Evolutionary conservation across 2,888 invertebrate species (phyloP), one percentile per base, ranked within the genome.

Genomic region (Patella ulyssiponensis): DNA sequence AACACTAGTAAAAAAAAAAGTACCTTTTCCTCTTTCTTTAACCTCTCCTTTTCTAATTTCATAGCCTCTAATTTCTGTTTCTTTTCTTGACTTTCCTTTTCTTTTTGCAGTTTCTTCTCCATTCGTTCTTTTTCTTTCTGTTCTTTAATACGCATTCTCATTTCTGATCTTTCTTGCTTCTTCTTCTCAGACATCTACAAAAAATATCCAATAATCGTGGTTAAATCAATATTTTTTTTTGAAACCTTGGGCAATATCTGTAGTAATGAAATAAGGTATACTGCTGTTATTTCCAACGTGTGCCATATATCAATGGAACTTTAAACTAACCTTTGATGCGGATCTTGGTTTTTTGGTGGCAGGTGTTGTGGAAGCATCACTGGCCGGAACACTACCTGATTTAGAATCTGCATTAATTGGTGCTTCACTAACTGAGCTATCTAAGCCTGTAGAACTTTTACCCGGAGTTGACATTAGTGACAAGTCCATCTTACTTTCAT

Each of bases 21-120:
- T 75, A 80, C 82, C 83, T 80, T 83, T 84, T 75, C 83, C 58
- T 83, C 83, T 70, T 74, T 73, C 27, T 76, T 80, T 27, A 73
- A 33, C 51, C 58, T 81, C 70, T 84, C 84, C n/a, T 86, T 86
- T 73, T 84, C 85, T 71, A 85, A 83, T 75, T 84, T 84, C 73
- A 82, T 82, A 72, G 78, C 75, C 75, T 86, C 83, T 79, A 84
- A 77, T 79, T 84, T 81, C 23, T 80, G 81, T 71, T 83, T 83
- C 78, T 81, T 82, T 77, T 78, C 78, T 75, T 83, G 79, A 77
- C 84, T 85, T 75, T 85, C 85, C 54, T 80, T 77, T 54, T 78
- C 82, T 71, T 85, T 82, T 69, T 81, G 78, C 69, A 83, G 82
- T 71, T 84, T 86, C 51, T 83, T 81, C 69, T 80, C 72, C 53